phyloP scores from a whole-genome alignment of 2,888 invertebrate genomes.

The Andrena camellia region DNA sequence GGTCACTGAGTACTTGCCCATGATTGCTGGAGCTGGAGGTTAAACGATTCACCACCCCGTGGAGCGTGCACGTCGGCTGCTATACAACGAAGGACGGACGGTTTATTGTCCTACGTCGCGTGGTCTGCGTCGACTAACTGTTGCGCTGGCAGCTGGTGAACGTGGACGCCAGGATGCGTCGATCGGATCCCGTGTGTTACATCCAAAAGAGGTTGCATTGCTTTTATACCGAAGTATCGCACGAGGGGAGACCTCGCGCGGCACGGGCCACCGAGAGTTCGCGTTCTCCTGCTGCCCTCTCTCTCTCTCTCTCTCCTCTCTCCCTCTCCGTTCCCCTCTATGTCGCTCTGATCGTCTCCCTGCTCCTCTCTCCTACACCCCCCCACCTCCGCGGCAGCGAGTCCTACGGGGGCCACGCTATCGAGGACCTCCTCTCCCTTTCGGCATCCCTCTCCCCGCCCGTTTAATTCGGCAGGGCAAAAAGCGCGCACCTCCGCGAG shows the following conservation, averaged over 20 bases:
- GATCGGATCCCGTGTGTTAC: conserved; percentile 83
- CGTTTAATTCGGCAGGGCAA: conserved; percentile 70
- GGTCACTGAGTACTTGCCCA: conserved; percentile 71
- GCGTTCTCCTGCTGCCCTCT: conserved; percentile 63
- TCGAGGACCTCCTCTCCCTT: conserved; percentile 52
- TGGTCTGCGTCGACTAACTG: conserved; percentile 5
- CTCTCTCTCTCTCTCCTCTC: conserved; percentile 38
- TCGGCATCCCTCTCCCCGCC: conserved; percentile 63
- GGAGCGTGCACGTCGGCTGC: background rate
- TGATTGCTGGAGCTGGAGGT: conserved; percentile 39
- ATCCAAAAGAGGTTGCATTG: conserved; percentile 85
- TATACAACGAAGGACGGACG: background rate
- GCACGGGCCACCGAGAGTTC: conserved; percentile 73
- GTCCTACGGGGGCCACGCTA: conserved; percentile 48
- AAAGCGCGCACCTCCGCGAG: conserved; percentile 25
- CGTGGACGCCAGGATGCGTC: conserved; percentile 74
- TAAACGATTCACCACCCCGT: conserved; percentile 29
- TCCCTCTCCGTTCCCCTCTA: conserved; percentile 29
- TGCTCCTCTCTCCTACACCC: conserved; percentile 58
- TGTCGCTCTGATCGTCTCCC: conserved; percentile 54
- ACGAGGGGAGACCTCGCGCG: conserved; percentile 79
- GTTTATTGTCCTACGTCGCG: conserved; percentile 16
- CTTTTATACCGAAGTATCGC: conserved; percentile 84
- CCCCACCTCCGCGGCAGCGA: conserved; percentile 45
- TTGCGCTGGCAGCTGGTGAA: conserved; percentile 24